Base-by-base conservation (phyloP, 2,113 vertebrate genomes). In the Stigmatopora argus region DNA sequence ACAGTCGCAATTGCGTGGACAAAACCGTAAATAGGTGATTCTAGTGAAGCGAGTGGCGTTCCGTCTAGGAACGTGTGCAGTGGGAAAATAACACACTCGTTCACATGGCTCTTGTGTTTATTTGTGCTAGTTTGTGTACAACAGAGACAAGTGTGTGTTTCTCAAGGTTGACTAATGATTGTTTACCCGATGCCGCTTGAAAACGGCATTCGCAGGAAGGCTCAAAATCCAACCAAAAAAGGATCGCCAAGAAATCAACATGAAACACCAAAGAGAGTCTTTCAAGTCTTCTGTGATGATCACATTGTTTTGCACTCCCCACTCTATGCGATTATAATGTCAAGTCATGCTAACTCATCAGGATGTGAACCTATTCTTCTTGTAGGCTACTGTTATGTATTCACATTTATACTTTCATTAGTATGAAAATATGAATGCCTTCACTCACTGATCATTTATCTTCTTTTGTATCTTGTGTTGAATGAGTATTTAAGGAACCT, bases 31-130 rank as follows among this genome's bases (percentile, higher is more conserved):
- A 78, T 1, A 65, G 8, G 0, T 44, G 0, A 17, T 68, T 78
- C 71, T 67, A 8, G 2, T 19, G 6, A 14, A 12, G 7, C 12
- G 7, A 14, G 23, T 6, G 21, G 9, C 74, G 83, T 17, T 80
- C 80, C 1, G 83, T 85, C 35, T 71, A 0, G 80, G 10, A 46
- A 67, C 52, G 44, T 13, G 65, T 57, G 45, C 47, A 38, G 66
- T 65, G 3, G 65, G 77, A 72, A 68, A 55, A 49, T 2, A 26
- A 44, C 21, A 1, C 0, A 9, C 5, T 35, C 19, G 11, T 12
- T 52, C 70, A 66, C 26, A 62, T 1, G 3, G 48, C 17, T 3
- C 3, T 3, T 4, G 3, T 14, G 26, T 35, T 5, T 26, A 41
- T 10, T 41, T 41, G 18, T 38, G 7, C 26, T 59, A 49, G 51